phyloP scores from a whole-genome alignment of 2,888 invertebrate species.

The Erebia epiphron region DNA sequence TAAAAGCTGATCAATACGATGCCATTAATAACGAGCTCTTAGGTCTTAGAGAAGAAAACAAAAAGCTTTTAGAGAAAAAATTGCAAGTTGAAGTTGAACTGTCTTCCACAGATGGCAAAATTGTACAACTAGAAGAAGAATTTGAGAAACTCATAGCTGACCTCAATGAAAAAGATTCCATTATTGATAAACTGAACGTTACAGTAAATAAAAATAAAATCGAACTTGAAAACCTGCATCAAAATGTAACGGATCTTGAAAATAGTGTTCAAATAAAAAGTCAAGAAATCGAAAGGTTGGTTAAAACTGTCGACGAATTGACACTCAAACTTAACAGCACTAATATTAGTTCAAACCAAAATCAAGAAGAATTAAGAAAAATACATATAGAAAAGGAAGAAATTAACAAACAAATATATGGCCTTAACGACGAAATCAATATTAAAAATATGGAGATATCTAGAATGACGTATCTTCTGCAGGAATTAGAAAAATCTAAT shows the following conservation, averaged over 20 bases:
- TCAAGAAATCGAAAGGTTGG: conserved; percentile 60
- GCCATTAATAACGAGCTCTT: conserved; percentile 51
- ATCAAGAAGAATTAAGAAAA: conserved; percentile 55
- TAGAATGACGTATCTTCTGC: conserved; percentile 47
- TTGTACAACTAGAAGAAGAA: conserved; percentile 67
- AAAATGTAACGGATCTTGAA: conserved; percentile 55
- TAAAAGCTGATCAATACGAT: conserved; percentile 52
- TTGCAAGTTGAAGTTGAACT: conserved; percentile 59
- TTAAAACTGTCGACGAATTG: conserved; percentile 49
- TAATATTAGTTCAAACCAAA: conserved; percentile 46
- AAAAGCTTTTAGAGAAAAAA: conserved; percentile 53
- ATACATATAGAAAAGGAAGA: conserved; percentile 61
- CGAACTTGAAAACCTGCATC: conserved; percentile 48
- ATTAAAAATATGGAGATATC: conserved; percentile 57
- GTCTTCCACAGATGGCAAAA: conserved; percentile 59
- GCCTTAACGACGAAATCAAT: conserved; percentile 57
- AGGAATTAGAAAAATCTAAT: conserved; percentile 51
- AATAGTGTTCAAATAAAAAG: conserved; percentile 54
- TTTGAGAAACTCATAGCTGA: conserved; percentile 62
- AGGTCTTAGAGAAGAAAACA: conserved; percentile 58
- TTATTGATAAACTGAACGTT: conserved; percentile 61
- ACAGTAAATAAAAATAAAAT: conserved; percentile 54
- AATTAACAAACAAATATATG: conserved; percentile 53
- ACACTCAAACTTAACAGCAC: conserved; percentile 48
- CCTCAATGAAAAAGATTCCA: conserved; percentile 69